Percentiles rank a stretch among this genome's conserved stretches.
These are phyloP conservation scores for Astur gentilis DNA, from an alignment of 2,113 vertebrate genomes.

Conservation along the genomic window DNA sequence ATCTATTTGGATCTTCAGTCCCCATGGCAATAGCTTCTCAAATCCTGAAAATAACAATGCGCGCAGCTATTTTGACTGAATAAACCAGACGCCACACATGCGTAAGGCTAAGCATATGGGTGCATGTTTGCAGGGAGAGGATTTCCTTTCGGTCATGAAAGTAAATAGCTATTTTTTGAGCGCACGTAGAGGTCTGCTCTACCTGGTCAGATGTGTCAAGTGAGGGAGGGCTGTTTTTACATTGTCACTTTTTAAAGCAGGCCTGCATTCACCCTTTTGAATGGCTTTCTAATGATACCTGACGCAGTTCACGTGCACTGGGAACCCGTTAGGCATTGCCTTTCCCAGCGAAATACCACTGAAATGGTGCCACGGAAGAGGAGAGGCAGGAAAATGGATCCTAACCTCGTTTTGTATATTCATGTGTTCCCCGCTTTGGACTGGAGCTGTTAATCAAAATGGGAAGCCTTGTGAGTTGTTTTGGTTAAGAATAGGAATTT, in stretches of 20 bases:
- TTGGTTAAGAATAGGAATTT: background rate
- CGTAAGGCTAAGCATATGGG: background rate
- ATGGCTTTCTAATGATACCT: background rate
- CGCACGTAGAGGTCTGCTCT: background rate
- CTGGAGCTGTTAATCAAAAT: background rate
- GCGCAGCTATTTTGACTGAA: slow-evolving; percentile 44
- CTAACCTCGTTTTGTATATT: background rate
- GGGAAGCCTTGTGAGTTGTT: background rate
- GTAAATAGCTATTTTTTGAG: background rate
- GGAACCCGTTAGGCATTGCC: background rate
- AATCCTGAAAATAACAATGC: slow-evolving; percentile 48
- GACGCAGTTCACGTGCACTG: rapidly evolving
- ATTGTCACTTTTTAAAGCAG: background rate
- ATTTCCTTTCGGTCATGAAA: background rate
- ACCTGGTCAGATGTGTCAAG: background rate
- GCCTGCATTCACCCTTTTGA: background rate
- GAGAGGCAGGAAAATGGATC: background rate
- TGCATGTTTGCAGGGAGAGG: background rate
- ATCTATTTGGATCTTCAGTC: slow-evolving; percentile 59
- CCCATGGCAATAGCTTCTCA: slow-evolving; percentile 57
- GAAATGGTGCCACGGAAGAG: background rate
- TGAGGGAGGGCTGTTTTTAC: background rate
- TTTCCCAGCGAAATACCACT: rapidly evolving
- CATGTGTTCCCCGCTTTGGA: background rate
- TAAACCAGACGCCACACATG: background rate